Base-by-base conservation (phyloP, 2,888 invertebrate species). In the Scotopteryx bipunctaria region DNA sequence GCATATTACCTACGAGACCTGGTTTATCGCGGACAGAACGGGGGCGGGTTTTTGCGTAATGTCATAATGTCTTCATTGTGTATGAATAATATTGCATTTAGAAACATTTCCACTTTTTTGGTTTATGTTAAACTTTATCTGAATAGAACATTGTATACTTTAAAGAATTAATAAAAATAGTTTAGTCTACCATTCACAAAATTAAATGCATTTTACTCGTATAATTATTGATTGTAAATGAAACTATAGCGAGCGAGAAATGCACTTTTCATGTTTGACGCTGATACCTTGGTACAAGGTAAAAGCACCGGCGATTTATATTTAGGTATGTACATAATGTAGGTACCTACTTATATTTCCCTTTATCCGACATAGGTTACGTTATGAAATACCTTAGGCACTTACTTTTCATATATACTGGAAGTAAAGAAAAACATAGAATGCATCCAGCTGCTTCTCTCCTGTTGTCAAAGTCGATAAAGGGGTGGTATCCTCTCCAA, bases 201-300 rank as follows among this genome's bases (percentile, higher is more conserved):
- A 32, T 15, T 13, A n/a, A 32, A 15, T 14, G 8, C 2, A n/a
- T 32, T 14, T 15, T 19, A n/a, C 14, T 3, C 17, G 16, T 29
- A 5, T 19, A 21, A 36, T 36, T 36, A 29, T 36, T 45, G 29
- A 45, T 31, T 37, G 8, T 19, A 19, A 40, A 47, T 35, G 9
- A 21, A 5, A 36, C n/a, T 25, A 6, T 16, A 36, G 29, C 29
- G 38, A 36, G 29, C 29, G 38, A 33, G 44, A 14, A 55, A 62
- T 66, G 59, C 59, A 59, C 25, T 62, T 61, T 65, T 46, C 57
- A 32, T 61, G 55, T 57, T 47, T 5, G 25, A 29, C 33, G 9
- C 29, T 37, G 25, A 6, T 9, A 17, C 15, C 11, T 15, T 16
- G 32, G 31, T 27, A n/a, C 33, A 11, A 31, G 6, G 11, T 3